Base-by-base conservation (phyloP, 2,113 vertebrate species). In the Gavia stellata region DNA sequence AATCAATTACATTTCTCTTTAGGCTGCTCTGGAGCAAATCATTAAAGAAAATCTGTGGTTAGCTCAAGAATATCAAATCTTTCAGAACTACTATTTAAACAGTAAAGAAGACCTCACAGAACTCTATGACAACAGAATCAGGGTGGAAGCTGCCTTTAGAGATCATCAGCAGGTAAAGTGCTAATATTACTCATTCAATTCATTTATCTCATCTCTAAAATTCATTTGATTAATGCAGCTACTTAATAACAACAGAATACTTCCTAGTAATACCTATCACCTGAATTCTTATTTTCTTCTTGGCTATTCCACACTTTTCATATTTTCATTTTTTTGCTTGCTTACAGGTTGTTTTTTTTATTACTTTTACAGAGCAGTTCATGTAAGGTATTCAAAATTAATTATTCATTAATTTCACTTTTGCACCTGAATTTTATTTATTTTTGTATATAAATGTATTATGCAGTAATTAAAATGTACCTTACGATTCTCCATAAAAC, bases 41-140 rank as follows among this genome's bases (percentile, higher is more conserved):
- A 49, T 98, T 66, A 28, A 81, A 82, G 96, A 98, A 98, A 98
- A 98, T 56, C 18, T 91, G 12, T 80, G 14, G 49, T 95, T 98
- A 92, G 96, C 95, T 93, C 95, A 96, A 84, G 94, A 98, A 47
- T 98, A 97, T 89, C 13, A 97, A 52, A 81, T n/a, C 34, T 49
- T 83, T 58, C 97, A 97, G 75, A 83, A 18, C 6, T 29, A 33
- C 25, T 97, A 81, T 78, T 91, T 96, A 86, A 77, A 47, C 28
- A 85, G 72, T 81, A 98, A 98, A 94, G 77, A 92, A 12, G 56
- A 88, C 13, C 95, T 96, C 78, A 88, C 92, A 81, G 72, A 86
- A 68, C 17, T 50, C 33, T 98, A 52, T 71, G 82, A 92, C 36
- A 92, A 83, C 61, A 89, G 68, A 78, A 56, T 97, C 33, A 93